Conservation (phyloP, 2,113 vertebrate species). For the Scytalopus superciliaris region DNA sequence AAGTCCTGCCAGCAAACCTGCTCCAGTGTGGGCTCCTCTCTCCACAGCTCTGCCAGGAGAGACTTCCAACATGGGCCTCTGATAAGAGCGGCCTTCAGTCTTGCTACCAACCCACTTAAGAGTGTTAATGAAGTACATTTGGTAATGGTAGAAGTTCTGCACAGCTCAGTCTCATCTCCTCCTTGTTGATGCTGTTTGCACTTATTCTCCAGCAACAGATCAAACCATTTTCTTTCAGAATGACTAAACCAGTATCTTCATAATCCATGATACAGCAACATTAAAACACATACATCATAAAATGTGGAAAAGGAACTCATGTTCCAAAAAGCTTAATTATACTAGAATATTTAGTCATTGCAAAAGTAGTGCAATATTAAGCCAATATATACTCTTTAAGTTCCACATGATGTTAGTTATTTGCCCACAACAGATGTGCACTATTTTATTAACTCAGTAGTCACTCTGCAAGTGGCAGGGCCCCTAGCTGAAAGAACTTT, state of each 20-base stretch:
- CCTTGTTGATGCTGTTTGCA: background rate
- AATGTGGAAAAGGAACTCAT: rapidly evolving
- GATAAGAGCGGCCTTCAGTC: background rate
- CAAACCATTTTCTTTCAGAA: background rate
- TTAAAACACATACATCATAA: background rate
- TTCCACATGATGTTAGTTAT: background rate
- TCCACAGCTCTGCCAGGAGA: background rate
- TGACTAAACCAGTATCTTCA: background rate
- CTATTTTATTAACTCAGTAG: background rate
- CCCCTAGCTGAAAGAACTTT: background rate
- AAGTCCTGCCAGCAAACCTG: background rate
- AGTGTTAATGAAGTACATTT: background rate
- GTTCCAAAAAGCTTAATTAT: background rate
- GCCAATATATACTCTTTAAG: background rate
- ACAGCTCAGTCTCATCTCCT: background rate
- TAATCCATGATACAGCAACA: background rate
- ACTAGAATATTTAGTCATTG: background rate
- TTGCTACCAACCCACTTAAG: background rate
- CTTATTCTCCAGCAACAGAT: background rate
- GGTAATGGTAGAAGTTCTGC: background rate
- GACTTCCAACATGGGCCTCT: background rate
- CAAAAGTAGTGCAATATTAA: background rate
- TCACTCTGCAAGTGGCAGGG: background rate
- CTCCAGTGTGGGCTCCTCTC: background rate
- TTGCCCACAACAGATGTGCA: background rate